A percentile compares a stretch with the other conserved stretches of the same genome.
Evolutionary conservation across 2,113 vertebrate genomes (phyloP).

Genomic region (Chloropsis cyanopogon): DNA sequence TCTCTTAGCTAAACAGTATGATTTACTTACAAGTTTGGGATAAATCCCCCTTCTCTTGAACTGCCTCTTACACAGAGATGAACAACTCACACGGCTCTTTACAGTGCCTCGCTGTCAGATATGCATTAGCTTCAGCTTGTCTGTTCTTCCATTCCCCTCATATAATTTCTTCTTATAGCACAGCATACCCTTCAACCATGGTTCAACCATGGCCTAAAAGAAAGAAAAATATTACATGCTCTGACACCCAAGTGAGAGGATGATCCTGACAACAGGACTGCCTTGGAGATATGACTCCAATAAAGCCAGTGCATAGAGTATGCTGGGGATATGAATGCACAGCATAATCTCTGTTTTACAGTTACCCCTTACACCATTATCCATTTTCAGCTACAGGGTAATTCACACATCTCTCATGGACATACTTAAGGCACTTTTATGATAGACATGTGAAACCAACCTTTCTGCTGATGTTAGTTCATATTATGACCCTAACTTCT

Average conservation of each 20-base stretch:
- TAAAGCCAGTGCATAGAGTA: neutral
- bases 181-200: rapidly evolving
- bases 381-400: neutral
- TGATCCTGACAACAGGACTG: neutral
- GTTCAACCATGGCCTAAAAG: neutral
- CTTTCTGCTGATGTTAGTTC: neutral
- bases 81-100: rapidly evolving
- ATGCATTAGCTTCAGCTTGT: neutral
- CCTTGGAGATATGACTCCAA: neutral
- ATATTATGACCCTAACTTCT: neutral
- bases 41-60: neutral
- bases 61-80: neutral
- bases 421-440: neutral
- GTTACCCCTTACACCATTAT: neutral
- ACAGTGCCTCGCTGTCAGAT: rapidly evolving
- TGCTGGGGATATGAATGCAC: neutral
- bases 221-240: neutral
- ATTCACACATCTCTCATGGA: neutral
- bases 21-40: neutral
- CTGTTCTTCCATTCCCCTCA: neutral
- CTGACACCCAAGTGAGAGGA: neutral
- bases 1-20: neutral
- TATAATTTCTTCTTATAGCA: neutral
- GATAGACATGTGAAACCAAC: neutral
- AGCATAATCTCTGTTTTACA: neutral